Evolutionary conservation across 2,888 invertebrate species (phyloP).

Genomic region (Ypsolopha scabrella): DNA sequence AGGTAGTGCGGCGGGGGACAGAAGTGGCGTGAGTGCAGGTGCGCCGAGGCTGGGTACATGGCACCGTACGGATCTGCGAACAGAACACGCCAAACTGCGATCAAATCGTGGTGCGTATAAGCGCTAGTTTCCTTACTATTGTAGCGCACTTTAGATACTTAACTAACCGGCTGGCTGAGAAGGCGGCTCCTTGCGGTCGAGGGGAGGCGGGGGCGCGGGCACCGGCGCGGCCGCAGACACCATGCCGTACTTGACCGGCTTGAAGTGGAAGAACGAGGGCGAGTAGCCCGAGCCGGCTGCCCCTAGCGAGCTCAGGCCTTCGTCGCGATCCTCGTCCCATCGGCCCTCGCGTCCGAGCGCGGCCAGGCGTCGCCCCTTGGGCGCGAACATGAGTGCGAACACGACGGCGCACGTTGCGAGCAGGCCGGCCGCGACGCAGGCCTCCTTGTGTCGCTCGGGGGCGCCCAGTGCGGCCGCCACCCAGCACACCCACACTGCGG

Average conservation of each 20-base stretch:
- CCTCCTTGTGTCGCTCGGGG: conserved; percentile 84
- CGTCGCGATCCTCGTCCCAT: conserved; percentile 85
- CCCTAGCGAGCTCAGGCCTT: conserved; percentile 84
- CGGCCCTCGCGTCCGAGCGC: conserved; percentile 92
- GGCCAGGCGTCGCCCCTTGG: conserved; percentile 91
- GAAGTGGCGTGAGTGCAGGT: conserved; percentile 59
- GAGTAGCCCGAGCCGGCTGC: conserved; percentile 86
- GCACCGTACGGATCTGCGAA: conserved; percentile 58
- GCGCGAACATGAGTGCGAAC: conserved; percentile 94
- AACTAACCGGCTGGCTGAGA: conserved; percentile 70
- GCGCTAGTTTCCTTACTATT: conserved; percentile 53
- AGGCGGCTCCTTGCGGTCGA: conserved; percentile 66
- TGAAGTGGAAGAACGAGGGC: conserved; percentile 93
- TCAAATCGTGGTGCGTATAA: conserved; percentile 43
- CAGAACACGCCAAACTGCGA: conserved; percentile 36
- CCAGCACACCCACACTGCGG: conserved; percentile 90
- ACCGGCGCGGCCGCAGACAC: conserved; percentile 65
- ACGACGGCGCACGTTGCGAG: conserved; percentile 87
- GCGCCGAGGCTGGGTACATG: conserved; percentile 53
- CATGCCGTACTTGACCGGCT: conserved; percentile 85
- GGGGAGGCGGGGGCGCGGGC: conserved; percentile 48
- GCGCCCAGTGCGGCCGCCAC: conserved; percentile 85
- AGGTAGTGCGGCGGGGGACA: conserved; percentile 64
- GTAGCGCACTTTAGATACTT: conserved; percentile 64
- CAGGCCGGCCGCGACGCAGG: conserved; percentile 91